A percentile compares a stretch with the other conserved stretches of the same genome.
phyloP scores from a whole-genome alignment of 2,113 vertebrate genomes.

The Xiphophorus couchianus region DNA sequence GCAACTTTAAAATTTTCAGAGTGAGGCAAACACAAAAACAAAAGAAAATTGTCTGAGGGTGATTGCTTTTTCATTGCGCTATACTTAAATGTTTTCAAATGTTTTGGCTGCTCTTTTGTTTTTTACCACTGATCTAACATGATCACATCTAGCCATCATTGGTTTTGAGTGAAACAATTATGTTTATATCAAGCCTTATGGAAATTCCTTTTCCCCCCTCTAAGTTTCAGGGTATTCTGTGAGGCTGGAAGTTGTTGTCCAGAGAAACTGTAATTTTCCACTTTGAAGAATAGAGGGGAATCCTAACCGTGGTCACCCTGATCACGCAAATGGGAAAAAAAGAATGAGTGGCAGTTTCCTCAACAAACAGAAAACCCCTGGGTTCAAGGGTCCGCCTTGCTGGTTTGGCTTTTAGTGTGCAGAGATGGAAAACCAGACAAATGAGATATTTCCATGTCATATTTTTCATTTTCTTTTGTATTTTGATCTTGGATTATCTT shows the following conservation, averaged over 20 bases:
- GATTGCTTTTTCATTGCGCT: too few species aligned
- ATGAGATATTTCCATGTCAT: constrained; percentile 77
- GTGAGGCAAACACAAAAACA: too few species aligned
- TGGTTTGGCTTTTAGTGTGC: constrained; percentile 55
- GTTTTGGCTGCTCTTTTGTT: too few species aligned
- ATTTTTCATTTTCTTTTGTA: constrained; percentile 74
- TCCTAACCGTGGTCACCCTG: constrained; percentile 36
- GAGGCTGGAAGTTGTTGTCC: constrained; percentile 46
- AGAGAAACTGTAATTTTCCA: constrained; percentile 68
- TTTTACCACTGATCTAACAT: constrained; percentile 10
- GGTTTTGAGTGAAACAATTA: constrained; percentile 35
- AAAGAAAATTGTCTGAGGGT: too few species aligned
- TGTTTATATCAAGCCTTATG: constrained; percentile 31
- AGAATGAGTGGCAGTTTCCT: constrained; percentile 61
- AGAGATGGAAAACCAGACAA: constrained; percentile 74
- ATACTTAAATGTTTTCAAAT: too few species aligned
- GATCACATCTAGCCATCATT: constrained; percentile 28
- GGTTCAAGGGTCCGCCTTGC: constrained; percentile 49
- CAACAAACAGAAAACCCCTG: constrained; percentile 12
- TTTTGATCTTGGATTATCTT: constrained; percentile 59
- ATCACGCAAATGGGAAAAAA: constrained; percentile 54
- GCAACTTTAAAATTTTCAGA: too few species aligned
- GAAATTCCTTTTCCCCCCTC: constrained; percentile 54
- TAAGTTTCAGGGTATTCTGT: constrained; percentile 22
- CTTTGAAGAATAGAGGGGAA: constrained; percentile 41